Evolutionary conservation across 2,888 invertebrate species (phyloP).

Genomic region (Portevinia maculata): DNA sequence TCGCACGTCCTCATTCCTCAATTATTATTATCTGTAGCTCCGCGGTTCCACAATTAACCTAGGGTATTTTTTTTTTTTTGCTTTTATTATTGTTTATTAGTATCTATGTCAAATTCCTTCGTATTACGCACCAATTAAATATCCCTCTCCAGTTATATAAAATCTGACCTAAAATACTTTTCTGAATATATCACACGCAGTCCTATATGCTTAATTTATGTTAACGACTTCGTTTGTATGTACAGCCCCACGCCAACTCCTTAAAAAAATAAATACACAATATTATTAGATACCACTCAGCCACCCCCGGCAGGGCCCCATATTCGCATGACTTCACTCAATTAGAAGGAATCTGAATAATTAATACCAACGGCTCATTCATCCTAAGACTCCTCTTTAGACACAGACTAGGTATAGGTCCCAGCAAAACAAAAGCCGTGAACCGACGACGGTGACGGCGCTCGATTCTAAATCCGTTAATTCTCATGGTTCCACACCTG

Average conservation of each 20-base stretch:
- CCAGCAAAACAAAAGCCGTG: slow-evolving; percentile 1
- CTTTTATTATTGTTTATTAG: no score
- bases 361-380: slow-evolving; percentile 27
- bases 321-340: slow-evolving; percentile 52
- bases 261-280: slow-evolving; percentile 14
- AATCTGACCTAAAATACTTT: background rate
- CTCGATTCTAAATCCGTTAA: slow-evolving; percentile 6
- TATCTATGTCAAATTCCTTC: no score
- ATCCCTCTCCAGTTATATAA: no score
- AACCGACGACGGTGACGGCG: background rate
- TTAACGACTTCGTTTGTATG: background rate
- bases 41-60: no score
- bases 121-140: no score
- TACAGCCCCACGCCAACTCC: slow-evolving; percentile 1
- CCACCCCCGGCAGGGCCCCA: slow-evolving; percentile 12
- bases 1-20: no score
- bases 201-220: slow-evolving; percentile 5
- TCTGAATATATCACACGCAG: background rate
- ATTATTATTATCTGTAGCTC: no score
- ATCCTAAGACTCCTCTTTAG: slow-evolving; percentile 38
- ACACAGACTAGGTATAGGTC: background rate
- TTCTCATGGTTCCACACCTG: slow-evolving; percentile 61
- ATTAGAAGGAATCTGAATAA: slow-evolving; percentile 61
- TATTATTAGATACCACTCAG: slow-evolving; percentile 24
- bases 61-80: no score